phyloP scores from a whole-genome alignment of 64 coral and sea anemone species.

The Platygyra sinensis region DNA sequence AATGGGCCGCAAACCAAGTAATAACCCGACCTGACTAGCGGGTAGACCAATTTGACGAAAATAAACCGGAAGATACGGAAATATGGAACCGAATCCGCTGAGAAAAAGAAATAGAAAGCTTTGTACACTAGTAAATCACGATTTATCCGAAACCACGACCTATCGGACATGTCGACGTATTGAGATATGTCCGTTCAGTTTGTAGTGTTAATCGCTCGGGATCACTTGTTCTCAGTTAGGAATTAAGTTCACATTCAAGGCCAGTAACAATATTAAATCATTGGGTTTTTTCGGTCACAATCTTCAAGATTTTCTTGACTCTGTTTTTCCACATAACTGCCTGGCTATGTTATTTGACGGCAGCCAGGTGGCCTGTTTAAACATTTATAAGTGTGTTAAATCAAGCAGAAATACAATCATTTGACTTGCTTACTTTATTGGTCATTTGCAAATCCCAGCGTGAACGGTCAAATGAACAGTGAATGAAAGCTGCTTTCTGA shows the following conservation, averaged over 20 bases:
- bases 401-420: conserved; percentile 34
- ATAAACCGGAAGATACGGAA: conserved; percentile 96
- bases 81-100: conserved; percentile 86
- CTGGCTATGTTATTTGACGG: conserved; percentile 38
- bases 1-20: conserved; percentile 92
- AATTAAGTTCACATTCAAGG: neutral
- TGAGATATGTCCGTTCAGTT: neutral
- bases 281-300: neutral
- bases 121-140: conserved; percentile 87
- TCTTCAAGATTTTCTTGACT: neutral
- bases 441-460: neutral
- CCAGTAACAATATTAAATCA: neutral
- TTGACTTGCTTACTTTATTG: neutral
- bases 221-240: neutral
- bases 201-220: neutral
- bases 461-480: neutral
- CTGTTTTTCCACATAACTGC: conserved; percentile 33
- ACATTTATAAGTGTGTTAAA: conserved; percentile 35
- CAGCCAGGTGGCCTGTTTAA: conserved; percentile 13
- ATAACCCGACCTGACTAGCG: conserved; percentile 84
- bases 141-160: conserved; percentile 74
- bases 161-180: conserved; percentile 12
- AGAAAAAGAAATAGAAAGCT: conserved; percentile 98
- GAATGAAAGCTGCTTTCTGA: neutral
- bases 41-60: conserved; percentile 95